Conservation (phyloP, 2,113 vertebrate genomes). For the Pteropus alecto region DNA sequence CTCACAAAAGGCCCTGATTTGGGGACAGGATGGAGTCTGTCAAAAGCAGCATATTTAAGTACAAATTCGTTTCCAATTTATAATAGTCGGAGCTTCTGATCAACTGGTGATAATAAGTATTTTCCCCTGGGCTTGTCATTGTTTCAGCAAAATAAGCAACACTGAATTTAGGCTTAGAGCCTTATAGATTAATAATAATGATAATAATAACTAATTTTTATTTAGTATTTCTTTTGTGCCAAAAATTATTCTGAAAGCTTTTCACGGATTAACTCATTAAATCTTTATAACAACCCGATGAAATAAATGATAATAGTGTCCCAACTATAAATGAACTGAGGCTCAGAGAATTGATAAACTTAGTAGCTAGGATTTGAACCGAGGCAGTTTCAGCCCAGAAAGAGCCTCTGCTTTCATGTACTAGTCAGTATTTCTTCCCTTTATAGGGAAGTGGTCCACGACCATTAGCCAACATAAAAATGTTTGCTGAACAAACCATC, state of each 20-base stretch:
- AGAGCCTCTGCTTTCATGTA: neutral
- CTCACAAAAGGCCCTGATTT: neutral
- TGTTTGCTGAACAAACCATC: neutral
- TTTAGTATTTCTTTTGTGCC: neutral
- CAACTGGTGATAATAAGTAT: neutral
- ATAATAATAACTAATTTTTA: neutral
- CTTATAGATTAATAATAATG: neutral
- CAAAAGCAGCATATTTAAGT: slow-evolving; percentile 20
- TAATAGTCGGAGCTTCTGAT: neutral
- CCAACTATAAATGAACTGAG: neutral
- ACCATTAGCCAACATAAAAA: neutral
- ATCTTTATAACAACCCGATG: neutral
- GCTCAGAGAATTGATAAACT: neutral
- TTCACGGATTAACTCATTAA: neutral
- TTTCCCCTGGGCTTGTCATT: neutral
- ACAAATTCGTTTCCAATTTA: neutral
- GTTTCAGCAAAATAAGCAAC: neutral
- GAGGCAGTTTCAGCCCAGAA: neutral
- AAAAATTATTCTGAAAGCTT: neutral
- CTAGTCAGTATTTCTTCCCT: accelerated
- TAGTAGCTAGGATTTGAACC: neutral
- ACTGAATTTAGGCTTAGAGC: neutral
- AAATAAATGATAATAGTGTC: neutral
- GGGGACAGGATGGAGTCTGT: neutral
- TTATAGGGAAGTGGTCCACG: neutral